phyloP scores from a whole-genome alignment of 1,140 invertebrate genomes.

The Penaeus chinensis region DNA sequence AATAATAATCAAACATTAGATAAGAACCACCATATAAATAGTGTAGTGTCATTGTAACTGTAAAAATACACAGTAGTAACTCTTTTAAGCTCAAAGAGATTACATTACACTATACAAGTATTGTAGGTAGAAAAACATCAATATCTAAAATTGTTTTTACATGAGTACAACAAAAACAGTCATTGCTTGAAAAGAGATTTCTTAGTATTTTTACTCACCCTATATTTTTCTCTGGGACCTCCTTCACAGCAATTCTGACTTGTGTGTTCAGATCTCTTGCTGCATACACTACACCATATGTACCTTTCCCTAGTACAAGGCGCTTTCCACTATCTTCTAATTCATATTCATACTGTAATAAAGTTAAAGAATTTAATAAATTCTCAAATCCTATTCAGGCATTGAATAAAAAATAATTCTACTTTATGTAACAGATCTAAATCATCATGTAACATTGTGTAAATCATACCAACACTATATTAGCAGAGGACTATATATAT shows the following conservation, averaged over 20 bases:
- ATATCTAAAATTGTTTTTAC: neutral
- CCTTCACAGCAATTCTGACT: slow-evolving; percentile 96
- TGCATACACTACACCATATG: slow-evolving; percentile 95
- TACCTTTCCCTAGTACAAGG: slow-evolving; percentile 92
- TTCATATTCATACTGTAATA: slow-evolving; percentile 93
- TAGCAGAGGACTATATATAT: too few species aligned
- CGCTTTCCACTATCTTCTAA: slow-evolving; percentile 89
- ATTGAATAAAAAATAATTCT: neutral
- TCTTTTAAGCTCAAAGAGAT: too few species aligned
- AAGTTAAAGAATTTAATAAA: slow-evolving; percentile 47
- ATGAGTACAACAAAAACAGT: neutral
- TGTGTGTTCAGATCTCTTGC: slow-evolving; percentile 95
- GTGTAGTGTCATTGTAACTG: too few species aligned
- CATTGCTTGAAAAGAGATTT: neutral
- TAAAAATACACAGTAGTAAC: too few species aligned
- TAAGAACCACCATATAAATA: too few species aligned
- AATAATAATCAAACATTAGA: too few species aligned
- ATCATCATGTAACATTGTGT: too few species aligned
- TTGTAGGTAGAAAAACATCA: too few species aligned
- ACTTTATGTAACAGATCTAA: neutral
- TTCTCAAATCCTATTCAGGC: neutral
- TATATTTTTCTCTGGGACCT: slow-evolving; percentile 95
- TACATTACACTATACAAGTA: too few species aligned
- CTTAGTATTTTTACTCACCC: slow-evolving; percentile 72
- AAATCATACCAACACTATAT: neutral